These are phyloP conservation scores for Sebastes oblongus DNA, from an alignment of 2,797 vertebrate genomes.

Conservation along the genomic window DNA sequence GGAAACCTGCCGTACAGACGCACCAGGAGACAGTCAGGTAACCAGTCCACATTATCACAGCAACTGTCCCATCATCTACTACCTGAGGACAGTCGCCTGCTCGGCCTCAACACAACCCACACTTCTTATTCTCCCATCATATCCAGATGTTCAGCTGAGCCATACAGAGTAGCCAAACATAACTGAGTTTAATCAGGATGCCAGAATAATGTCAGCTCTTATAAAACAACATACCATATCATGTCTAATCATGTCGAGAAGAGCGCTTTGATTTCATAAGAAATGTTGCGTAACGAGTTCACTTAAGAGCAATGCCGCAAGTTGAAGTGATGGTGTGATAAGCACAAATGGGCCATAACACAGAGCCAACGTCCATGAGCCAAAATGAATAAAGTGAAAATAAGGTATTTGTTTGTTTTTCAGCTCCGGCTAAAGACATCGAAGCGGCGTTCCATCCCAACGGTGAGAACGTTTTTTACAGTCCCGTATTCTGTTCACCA, in stretches of 20 bases:
- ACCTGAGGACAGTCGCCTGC: background rate
- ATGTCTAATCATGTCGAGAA: too few species aligned
- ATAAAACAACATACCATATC: too few species aligned
- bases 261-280: too few species aligned
- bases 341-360: too few species aligned
- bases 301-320: too few species aligned
- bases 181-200: too few species aligned
- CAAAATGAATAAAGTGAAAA: too few species aligned
- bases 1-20: slow-evolving; percentile 75
- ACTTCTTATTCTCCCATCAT: background rate
- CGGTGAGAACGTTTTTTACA: slow-evolving; percentile 64
- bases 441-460: slow-evolving; percentile 72
- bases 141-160: background rate
- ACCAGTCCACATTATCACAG: background rate
- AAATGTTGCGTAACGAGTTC: too few species aligned
- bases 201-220: too few species aligned
- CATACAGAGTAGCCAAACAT: background rate
- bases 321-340: background rate
- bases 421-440: slow-evolving; percentile 86
- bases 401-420: slow-evolving; percentile 9
- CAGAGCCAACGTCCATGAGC: background rate
- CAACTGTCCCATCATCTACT: background rate
- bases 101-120: too few species aligned
- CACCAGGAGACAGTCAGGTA: slow-evolving; percentile 74
- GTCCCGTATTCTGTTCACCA: too few species aligned